Percentiles rank a stretch among this genome's conserved stretches.
These are phyloP conservation scores for Azorinus chamasolen DNA, from an alignment of 2,888 invertebrate species.

Conservation along the genomic window DNA sequence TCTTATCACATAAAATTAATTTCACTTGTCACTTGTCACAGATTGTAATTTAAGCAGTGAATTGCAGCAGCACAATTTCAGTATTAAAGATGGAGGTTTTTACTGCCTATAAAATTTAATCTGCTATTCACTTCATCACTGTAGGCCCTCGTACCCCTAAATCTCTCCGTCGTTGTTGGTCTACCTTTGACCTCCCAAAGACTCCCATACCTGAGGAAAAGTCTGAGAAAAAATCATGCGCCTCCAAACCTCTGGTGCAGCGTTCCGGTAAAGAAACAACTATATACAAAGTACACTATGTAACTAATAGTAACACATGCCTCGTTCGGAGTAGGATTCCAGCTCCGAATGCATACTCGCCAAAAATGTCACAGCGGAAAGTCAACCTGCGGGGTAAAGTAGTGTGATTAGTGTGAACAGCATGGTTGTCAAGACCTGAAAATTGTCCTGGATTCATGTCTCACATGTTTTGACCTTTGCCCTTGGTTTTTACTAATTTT, in stretches of 20 bases:
- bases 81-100: no score
- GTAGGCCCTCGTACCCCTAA: constrained; percentile 69
- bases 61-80: no score
- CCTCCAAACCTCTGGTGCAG: constrained; percentile 12
- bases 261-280: constrained; percentile 56
- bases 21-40: no score
- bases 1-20: no score
- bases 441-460: background rate
- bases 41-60: no score
- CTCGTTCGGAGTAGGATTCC: constrained; percentile 66
- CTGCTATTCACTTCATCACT: constrained; percentile 11
- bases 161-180: constrained; percentile 74
- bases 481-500: no score
- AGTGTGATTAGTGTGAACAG: constrained; percentile 37
- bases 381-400: constrained; percentile 67
- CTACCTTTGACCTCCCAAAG: constrained; percentile 72
- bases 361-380: constrained; percentile 48
- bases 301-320: constrained; percentile 42
- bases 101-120: no score
- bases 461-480: no score
- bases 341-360: constrained; percentile 49
- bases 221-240: constrained; percentile 15
- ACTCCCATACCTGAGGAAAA: constrained; percentile 72
- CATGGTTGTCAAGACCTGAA: background rate
- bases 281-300: constrained; percentile 25